Evolutionary conservation across 1,140 invertebrate species (phyloP), one percentile per base, ranked within the genome.

Genomic region (Phenacoccus solenopsis): DNA sequence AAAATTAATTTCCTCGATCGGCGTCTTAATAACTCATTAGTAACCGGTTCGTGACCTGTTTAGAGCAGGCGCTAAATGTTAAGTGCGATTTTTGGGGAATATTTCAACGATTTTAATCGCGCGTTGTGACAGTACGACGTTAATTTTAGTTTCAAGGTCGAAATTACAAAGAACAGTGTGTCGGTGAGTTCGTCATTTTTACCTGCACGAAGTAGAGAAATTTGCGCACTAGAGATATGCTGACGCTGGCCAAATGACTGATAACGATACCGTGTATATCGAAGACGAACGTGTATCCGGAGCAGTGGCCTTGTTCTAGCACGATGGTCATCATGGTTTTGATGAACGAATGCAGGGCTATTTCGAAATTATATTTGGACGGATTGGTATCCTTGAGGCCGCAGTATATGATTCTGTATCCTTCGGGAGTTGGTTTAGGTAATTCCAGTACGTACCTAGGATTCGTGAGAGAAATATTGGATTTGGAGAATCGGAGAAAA

Each of bases 381-480:
- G 72, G 67, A 16, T 67, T 68, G 13, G 64, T 28, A 38, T 70
- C 49, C n/a, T 57, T 59, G 13, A 72, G 27, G 4, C 69, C 69
- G 25, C 56, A 57, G 69, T 68, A 72, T 10, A 72, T 57, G 22
- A 72, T 67, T 71, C 73, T 68, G 38, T 73, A 49, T 2, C 72
- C 74, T n/a, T 75, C 73, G 22, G 70, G 25, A 25, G 69, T 68
- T 28, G 22, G n/a, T 35, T 71, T 67, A 13, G 73, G 74, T 21
- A 76, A 38, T 9, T 74, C 67, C 21, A 70, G 71, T 28, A 72
- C 67, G 28, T 75, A 67, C 22, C 75, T 76, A 64, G 13, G 69
- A 71, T 24, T 1, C 30, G 30, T 68, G 16, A 30, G 70, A 70
- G 21, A 20, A 9, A 7, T 9, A 59, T 64, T 10, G 25, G 59